Evolutionary conservation across 2,113 vertebrate genomes (phyloP).

Genomic region (Chaenogobius annularis): DNA sequence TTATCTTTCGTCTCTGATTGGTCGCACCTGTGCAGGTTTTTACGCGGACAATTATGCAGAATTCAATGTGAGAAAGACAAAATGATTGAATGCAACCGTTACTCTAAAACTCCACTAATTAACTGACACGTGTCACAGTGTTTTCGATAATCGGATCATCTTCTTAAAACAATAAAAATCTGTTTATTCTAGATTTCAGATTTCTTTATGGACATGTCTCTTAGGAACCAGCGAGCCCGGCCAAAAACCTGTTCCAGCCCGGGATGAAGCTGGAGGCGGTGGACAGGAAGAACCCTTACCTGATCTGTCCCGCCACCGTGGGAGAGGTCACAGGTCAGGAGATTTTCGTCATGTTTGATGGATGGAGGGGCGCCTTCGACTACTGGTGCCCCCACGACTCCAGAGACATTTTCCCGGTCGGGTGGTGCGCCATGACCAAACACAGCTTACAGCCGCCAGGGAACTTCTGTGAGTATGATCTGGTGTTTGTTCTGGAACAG

Average conservation of each 20-base stretch:
- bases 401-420: slow-evolving; percentile 94
- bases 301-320: slow-evolving; percentile 95
- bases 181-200: no score
- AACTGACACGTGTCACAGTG: no score
- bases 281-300: slow-evolving; percentile 94
- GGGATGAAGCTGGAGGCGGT: slow-evolving; percentile 97
- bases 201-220: background rate
- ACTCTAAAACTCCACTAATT: no score
- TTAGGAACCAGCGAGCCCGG: slow-evolving; percentile 87
- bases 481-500: background rate
- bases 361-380: slow-evolving; percentile 92
- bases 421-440: slow-evolving; percentile 91
- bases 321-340: slow-evolving; percentile 89
- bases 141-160: no score
- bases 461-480: slow-evolving; percentile 73
- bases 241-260: slow-evolving; percentile 87
- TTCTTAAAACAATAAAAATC: no score
- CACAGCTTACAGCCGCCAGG: slow-evolving; percentile 92
- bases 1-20: no score
- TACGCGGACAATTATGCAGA: no score
- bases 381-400: slow-evolving; percentile 97
- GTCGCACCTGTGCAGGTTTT: no score
- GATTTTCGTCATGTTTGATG: slow-evolving; percentile 93
- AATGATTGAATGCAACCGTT: no score
- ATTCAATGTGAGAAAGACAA: no score